Base-by-base conservation (phyloP, 2,113 vertebrate genomes). In the Daphoenositta chrysoptera region DNA sequence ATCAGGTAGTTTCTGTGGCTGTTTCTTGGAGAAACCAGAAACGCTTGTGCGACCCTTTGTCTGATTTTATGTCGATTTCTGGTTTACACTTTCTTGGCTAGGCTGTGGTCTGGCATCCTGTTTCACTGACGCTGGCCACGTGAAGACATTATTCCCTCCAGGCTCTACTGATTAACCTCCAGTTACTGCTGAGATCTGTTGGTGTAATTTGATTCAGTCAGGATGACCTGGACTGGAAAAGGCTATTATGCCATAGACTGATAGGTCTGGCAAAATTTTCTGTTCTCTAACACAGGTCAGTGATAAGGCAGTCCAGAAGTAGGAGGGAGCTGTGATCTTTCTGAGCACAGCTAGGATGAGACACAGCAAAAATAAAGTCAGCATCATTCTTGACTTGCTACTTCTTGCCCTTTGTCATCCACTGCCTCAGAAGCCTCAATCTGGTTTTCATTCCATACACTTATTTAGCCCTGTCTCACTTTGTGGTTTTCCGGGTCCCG, bases 181-280 rank as follows among this genome's bases (percentile, higher is more conserved):
- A 61, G 58, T 54, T 72, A 93, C 83, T 93, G 28, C 66, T 40
- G 69, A 50, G 51, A 30, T 72, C 17, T 83, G 53, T 42, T 75
- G 65, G 23, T 76, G 33, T 79, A 82, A 77, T 95, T 93, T 76
- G 66, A 90, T 94, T 92, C 63, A 80, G 71, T 69, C 35, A 50
- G 50, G 27, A 33, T 86, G 85, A 83, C 83, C 75, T 42, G 37
- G 28, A 17, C 75, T 88, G 85, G 61, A 92, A 94, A 73, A 93
- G 92, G 45, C 68, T 88, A 13, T 76, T 85, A 20, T 0, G 3
- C 61, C 22, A 11, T 1, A 19, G 40, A n/a, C 53, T 76, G 26
- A 31, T 75, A 69, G 24, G 28, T 90, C 70, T 93, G 58, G 81
- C 33, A 85, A 68, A 75, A 65, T 30, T n/a, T 87, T 64, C 15